phyloP scores from a whole-genome alignment of 2,113 vertebrate genomes.

The Gnathonemus echidnorhynchus region DNA sequence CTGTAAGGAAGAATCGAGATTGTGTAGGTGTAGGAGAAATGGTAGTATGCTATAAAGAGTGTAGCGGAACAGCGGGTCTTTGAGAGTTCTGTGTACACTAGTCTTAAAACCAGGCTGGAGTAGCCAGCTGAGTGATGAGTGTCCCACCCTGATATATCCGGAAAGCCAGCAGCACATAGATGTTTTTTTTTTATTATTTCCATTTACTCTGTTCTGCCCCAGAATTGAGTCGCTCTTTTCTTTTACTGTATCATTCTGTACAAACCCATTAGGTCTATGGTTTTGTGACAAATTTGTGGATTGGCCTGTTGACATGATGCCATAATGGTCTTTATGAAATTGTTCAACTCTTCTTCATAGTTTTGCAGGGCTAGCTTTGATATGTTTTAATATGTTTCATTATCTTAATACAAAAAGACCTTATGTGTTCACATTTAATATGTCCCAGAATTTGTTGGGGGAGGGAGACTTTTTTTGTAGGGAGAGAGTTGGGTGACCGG shows the following conservation, averaged over 20 bases:
- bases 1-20: neutral
- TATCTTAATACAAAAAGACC: neutral
- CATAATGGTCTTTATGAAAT: neutral
- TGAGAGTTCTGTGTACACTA: neutral
- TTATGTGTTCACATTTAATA: neutral
- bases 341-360: neutral
- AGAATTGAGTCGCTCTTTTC: neutral
- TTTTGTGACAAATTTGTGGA: neutral
- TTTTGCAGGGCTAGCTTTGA: neutral
- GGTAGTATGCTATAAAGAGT: neutral
- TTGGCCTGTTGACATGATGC: neutral
- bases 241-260: neutral
- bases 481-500: neutral
- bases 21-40: neutral
- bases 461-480: neutral
- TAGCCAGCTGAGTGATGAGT: neutral
- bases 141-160: neutral
- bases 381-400: neutral
- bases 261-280: neutral
- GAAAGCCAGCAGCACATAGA: neutral
- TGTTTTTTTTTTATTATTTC: neutral
- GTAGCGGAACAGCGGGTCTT: neutral
- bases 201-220: neutral
- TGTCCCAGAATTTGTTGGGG: neutral
- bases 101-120: neutral